Conservation (phyloP, 2,113 vertebrate species). For the Sinosuthora webbiana region DNA sequence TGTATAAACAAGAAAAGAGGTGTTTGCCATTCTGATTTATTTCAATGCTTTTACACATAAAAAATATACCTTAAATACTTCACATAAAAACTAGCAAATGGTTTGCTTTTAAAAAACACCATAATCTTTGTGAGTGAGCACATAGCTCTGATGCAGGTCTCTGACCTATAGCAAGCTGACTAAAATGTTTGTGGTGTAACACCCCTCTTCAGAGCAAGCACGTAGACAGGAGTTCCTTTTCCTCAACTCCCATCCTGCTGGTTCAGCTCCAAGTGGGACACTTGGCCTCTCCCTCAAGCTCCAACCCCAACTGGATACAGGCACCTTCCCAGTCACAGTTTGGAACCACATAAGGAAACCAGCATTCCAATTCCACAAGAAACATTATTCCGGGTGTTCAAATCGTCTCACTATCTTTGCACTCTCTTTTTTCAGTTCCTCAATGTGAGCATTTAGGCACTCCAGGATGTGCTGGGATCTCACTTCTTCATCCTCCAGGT, state of each 20-base stretch:
- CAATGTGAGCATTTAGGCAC: conserved; percentile 83
- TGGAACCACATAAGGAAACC: neutral
- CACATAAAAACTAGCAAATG: neutral
- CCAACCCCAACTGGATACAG: rapidly evolving
- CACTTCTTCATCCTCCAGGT: conserved; percentile 85
- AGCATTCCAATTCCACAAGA: neutral
- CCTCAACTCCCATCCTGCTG: neutral
- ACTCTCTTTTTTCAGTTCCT: conserved; percentile 81
- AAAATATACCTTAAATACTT: conserved; percentile 55
- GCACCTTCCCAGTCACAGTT: neutral
- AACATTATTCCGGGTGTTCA: conserved; percentile 48
- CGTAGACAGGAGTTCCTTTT: neutral
- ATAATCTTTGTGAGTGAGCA: neutral
- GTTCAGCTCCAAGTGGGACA: neutral
- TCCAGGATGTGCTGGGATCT: conserved; percentile 81
- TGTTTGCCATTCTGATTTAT: conserved; percentile 39
- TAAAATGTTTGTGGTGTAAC: neutral
- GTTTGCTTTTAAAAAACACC: conserved; percentile 6
- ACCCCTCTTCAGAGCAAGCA: neutral
- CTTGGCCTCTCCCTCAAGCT: neutral
- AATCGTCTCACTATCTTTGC: conserved; percentile 79
- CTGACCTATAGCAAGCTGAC: neutral
- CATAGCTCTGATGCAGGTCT: neutral
- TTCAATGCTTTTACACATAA: neutral
- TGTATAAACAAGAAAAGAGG: neutral